A percentile compares a stretch with the other conserved stretches of the same genome.
Conservation (phyloP, 2,888 invertebrate species). For the Drosophila peninsularis region DNA sequence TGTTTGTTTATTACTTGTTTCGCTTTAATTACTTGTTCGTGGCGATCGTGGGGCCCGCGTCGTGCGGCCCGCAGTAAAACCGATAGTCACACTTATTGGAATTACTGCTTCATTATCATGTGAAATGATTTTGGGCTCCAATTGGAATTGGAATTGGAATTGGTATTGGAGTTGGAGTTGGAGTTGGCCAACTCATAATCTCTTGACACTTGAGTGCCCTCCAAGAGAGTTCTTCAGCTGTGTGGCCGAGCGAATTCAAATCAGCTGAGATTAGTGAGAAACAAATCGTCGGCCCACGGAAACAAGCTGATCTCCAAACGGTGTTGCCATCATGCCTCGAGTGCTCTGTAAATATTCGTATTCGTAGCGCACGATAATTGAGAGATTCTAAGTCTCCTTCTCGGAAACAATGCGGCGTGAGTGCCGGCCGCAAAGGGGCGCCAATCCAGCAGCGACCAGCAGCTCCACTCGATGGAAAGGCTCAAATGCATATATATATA, state of each 20-base stretch:
- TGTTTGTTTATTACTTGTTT: conserved; percentile 81
- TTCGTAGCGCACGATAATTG: conserved; percentile 69
- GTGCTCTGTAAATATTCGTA: conserved; percentile 75
- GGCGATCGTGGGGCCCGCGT: conserved; percentile 56
- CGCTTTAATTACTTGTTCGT: conserved; percentile 79
- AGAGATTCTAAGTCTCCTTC: conserved; percentile 67
- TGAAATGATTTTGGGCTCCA: conserved; percentile 44
- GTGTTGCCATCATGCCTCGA: conserved; percentile 69
- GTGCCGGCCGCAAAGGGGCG: conserved; percentile 35
- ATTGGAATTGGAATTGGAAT: conserved; percentile 13
- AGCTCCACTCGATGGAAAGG: background rate
- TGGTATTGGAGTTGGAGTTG: conserved; percentile 8
- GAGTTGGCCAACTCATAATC: conserved; percentile 62
- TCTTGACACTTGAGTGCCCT: conserved; percentile 78
- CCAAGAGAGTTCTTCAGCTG: conserved; percentile 53
- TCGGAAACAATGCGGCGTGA: conserved; percentile 41
- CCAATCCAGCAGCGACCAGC: conserved; percentile 23
- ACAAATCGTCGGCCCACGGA: conserved; percentile 41
- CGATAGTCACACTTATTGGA: conserved; percentile 82
- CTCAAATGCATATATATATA: background rate
- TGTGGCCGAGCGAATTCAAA: conserved; percentile 60
- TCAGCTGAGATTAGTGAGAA: conserved; percentile 71
- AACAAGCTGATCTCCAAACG: conserved; percentile 23
- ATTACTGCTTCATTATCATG: conserved; percentile 80
- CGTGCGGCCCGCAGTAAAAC: conserved; percentile 71